These are phyloP conservation scores for Nysson spinosus DNA, from an alignment of 2,888 invertebrate species.

Conservation along the genomic window DNA sequence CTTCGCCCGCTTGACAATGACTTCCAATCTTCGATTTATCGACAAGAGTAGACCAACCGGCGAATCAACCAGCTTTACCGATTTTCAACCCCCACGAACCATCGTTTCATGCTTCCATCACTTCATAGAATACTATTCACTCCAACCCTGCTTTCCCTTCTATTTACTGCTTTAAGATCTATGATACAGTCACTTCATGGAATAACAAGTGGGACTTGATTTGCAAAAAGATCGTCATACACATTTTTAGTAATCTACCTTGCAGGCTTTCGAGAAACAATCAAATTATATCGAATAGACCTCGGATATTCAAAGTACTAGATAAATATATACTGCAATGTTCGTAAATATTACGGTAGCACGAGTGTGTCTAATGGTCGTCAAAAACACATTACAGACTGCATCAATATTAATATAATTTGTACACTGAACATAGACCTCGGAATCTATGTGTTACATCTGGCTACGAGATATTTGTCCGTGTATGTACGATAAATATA, in stretches of 20 bases:
- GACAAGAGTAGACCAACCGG: conserved; percentile 34
- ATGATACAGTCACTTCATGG: too few relatives aligned
- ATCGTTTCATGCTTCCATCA: background rate
- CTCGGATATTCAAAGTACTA: too few relatives aligned
- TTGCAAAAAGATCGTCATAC: background rate
- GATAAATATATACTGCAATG: too few relatives aligned
- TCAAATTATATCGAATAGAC: too few relatives aligned
- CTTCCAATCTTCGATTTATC: conserved; percentile 57
- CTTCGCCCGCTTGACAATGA: conserved; percentile 47
- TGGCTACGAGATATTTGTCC: background rate
- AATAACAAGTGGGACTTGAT: background rate
- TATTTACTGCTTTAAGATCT: too few relatives aligned
- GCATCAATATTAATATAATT: too few relatives aligned
- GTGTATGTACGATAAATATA: background rate
- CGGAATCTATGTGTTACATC: too few relatives aligned
- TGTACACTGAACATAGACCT: too few relatives aligned
- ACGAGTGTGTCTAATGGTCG: too few relatives aligned
- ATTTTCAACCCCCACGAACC: conserved; percentile 18
- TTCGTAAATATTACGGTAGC: too few relatives aligned
- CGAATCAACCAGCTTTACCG: conserved; percentile 17
- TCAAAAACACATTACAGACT: too few relatives aligned
- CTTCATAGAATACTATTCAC: conserved; percentile 1
- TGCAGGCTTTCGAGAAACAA: too few relatives aligned
- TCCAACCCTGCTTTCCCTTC: background rate
- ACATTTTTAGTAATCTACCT: background rate